Evolutionary conservation across 2,113 vertebrate genomes (phyloP).

Genomic region (Phyllopteryx taeniolatus): DNA sequence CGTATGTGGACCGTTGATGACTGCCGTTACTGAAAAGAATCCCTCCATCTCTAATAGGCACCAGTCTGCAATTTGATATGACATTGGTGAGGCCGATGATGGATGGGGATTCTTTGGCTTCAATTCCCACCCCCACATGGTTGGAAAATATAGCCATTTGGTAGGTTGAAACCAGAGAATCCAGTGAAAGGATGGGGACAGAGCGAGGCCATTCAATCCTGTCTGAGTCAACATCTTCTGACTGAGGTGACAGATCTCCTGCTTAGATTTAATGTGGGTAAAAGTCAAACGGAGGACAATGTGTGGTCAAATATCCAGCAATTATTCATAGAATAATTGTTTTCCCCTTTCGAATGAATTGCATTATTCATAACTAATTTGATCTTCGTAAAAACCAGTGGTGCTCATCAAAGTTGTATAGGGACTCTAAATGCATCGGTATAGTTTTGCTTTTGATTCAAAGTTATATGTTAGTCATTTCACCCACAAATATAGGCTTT

Average conservation of each 20-base stretch:
- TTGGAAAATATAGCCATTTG: conserved; percentile 25
- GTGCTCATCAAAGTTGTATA: too few species aligned
- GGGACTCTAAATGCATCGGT: too few species aligned
- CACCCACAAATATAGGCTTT: too few species aligned
- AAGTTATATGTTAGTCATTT: too few species aligned
- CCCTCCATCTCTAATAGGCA: not conserved
- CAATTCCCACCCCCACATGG: conserved; percentile 7
- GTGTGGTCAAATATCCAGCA: conserved; percentile 1
- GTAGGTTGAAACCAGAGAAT: conserved; percentile 47
- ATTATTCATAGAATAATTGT: not conserved
- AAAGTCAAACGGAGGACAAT: conserved; percentile 7
- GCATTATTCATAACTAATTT: not conserved
- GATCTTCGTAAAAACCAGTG: not conserved
- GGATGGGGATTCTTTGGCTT: conserved; percentile 12
- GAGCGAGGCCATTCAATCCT: conserved; percentile 39
- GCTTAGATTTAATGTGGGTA: conserved; percentile 4
- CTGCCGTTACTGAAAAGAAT: not conserved
- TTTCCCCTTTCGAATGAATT: not conserved
- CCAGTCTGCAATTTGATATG: conserved; percentile 27
- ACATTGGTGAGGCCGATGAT: conserved; percentile 20
- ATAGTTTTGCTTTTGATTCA: too few species aligned
- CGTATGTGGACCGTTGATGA: too few species aligned
- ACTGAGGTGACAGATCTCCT: conserved; percentile 14
- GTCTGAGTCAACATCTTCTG: conserved; percentile 13
- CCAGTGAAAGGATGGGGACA: conserved; percentile 14